A percentile compares a stretch with the other conserved stretches of the same genome.
phyloP scores from a whole-genome alignment of 2,113 vertebrate genomes.

The Orientallactaga bullata region DNA sequence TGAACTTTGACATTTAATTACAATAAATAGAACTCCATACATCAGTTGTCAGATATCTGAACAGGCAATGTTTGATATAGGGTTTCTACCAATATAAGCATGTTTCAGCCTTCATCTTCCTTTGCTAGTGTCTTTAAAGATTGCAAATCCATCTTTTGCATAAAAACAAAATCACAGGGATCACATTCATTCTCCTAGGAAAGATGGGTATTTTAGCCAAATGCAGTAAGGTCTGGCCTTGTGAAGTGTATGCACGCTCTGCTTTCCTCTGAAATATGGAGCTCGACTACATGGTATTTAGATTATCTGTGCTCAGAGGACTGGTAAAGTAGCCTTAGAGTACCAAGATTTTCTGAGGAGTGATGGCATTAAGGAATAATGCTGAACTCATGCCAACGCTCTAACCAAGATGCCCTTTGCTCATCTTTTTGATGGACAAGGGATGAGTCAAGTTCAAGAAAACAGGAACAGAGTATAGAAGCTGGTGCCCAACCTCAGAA shows the following conservation, averaged over 20 bases:
- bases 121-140: background rate
- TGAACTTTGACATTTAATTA: background rate
- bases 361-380: background rate
- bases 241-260: fast-evolving
- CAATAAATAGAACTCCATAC: background rate
- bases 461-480: background rate
- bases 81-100: background rate
- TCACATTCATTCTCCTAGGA: background rate
- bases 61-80: background rate
- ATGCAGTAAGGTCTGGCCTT: background rate
- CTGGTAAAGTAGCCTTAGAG: background rate
- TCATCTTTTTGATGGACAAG: background rate
- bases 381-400: background rate
- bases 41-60: background rate
- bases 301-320: background rate
- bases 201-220: background rate
- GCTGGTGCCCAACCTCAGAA: background rate
- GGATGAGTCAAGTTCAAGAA: background rate
- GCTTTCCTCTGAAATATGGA: background rate
- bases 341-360: background rate
- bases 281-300: background rate
- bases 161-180: background rate
- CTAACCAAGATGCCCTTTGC: background rate
- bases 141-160: background rate
- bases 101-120: background rate